These are phyloP conservation scores for Pedetes capensis DNA, from an alignment of 2,113 vertebrate genomes.

Conservation along the genomic window DNA sequence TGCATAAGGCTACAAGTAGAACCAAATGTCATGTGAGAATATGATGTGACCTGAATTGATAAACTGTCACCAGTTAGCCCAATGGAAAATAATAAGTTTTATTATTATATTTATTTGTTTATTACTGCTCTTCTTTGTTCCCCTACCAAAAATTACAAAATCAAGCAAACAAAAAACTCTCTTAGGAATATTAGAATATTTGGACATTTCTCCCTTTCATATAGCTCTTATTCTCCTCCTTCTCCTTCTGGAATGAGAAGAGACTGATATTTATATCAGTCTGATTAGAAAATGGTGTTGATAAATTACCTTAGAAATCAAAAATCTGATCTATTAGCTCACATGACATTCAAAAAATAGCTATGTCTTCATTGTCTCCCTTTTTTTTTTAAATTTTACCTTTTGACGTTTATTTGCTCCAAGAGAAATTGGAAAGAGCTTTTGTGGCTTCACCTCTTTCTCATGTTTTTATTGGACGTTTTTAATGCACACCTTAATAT, in stretches of 20 bases:
- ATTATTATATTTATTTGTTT: not conserved
- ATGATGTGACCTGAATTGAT: not conserved
- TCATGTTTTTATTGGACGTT: no score
- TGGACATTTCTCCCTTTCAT: not conserved
- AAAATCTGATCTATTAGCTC: not conserved
- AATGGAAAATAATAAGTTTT: not conserved
- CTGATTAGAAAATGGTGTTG: not conserved
- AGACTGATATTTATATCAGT: not conserved
- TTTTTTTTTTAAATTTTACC: no score
- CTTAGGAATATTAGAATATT: not conserved
- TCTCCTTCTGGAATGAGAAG: not conserved
- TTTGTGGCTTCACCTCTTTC: no score
- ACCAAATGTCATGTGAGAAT: not conserved
- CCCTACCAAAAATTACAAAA: not conserved
- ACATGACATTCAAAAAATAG: not conserved
- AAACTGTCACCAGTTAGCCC: not conserved
- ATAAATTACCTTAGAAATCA: not conserved
- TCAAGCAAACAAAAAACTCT: not conserved
- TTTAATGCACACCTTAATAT: no score
- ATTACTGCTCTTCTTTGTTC: not conserved
- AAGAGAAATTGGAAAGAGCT: no score
- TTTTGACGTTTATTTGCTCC: no score
- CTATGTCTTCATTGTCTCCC: not conserved
- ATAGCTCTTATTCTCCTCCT: not conserved
- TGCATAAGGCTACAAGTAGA: not conserved